Base-by-base conservation (phyloP, 2,113 vertebrate species). In the Lota lota region DNA sequence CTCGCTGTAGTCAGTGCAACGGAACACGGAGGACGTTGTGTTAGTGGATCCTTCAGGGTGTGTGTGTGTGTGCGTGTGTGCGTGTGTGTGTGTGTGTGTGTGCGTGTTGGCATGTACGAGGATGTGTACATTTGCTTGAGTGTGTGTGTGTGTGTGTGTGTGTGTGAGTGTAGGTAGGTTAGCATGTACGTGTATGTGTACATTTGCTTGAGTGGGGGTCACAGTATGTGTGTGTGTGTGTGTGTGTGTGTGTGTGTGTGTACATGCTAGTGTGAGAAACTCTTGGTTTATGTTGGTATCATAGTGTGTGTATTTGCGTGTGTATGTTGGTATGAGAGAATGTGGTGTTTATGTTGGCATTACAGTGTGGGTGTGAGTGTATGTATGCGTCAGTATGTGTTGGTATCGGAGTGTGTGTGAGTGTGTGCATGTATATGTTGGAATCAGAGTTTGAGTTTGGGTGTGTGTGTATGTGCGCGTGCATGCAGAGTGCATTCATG, bases 1-100 rank as follows among this genome's bases (percentile, higher is more conserved):
- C 72, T 76, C 62, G 33, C 72, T 22, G 66, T 18, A 65, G 75
- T 68, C 67, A 33, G 78, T n/a, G 67, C 78, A 72, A 66, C 81
- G 69, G 71, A 73, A 61, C 65, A 47, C 40, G 12, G 40, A 33
- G 63, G 79, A 73, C 73, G 24, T 78, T 47, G 10, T 47, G 40
- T 14, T 5, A 10, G 40, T 47, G 40, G 8, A 14, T 47, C 10
- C 12, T 47, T 47, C 10, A 47, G 40, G 8, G 40, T 47, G 11
- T 47, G 40, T 47, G 40, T 47, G 40, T 47, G 40, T 47, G 40
- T 47, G 40, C 10, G 40, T 47, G 11, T 47, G 40, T 47, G 6
- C 2, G 40, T 14, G 11, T 47, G 40, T 47, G 40, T 47, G 40
- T 47, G 40, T 47, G 40, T 47, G 40, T 47, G 40, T 47, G 40